Evolutionary conservation across 1,140 invertebrate species (phyloP).

Genomic region (Panagrolaimus sp.): DNA sequence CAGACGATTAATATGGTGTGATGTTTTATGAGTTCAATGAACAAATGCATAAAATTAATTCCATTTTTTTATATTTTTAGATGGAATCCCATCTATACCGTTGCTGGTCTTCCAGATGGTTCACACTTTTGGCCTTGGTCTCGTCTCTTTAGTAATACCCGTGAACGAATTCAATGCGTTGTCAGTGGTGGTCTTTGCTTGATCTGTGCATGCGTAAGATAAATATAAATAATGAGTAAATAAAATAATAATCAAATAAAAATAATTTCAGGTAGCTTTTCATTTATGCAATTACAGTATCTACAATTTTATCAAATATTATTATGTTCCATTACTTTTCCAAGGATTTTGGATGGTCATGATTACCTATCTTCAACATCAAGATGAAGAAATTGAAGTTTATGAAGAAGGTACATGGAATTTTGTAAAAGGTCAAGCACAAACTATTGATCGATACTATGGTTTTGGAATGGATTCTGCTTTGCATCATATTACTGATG

Average conservation of each 20-base stretch:
- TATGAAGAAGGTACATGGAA: constrained; percentile 61
- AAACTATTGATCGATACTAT: constrained; percentile 61
- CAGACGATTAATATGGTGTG: no score
- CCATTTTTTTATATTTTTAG: constrained; percentile 31
- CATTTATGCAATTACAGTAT: constrained; percentile 47
- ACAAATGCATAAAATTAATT: no score
- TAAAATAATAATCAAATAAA: background rate
- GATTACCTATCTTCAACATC: constrained; percentile 63
- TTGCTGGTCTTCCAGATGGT: constrained; percentile 53
- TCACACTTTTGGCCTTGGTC: constrained; percentile 54
- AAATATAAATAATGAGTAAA: background rate
- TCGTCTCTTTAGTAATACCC: constrained; percentile 48
- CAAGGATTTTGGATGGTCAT: constrained; percentile 58
- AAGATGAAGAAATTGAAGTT: constrained; percentile 60
- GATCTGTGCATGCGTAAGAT: constrained; percentile 42
- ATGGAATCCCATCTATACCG: constrained; percentile 55
- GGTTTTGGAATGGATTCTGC: constrained; percentile 60
- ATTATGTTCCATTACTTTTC: constrained; percentile 60
- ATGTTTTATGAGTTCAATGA: no score
- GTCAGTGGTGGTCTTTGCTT: constrained; percentile 41
- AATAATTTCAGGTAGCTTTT: constrained; percentile 49
- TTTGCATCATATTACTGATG: constrained; percentile 62
- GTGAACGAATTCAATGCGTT: constrained; percentile 51
- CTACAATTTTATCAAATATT: constrained; percentile 58
- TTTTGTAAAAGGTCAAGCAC: constrained; percentile 61